Conservation (phyloP, 2,888 invertebrate genomes). For the Heliconius erato region DNA sequence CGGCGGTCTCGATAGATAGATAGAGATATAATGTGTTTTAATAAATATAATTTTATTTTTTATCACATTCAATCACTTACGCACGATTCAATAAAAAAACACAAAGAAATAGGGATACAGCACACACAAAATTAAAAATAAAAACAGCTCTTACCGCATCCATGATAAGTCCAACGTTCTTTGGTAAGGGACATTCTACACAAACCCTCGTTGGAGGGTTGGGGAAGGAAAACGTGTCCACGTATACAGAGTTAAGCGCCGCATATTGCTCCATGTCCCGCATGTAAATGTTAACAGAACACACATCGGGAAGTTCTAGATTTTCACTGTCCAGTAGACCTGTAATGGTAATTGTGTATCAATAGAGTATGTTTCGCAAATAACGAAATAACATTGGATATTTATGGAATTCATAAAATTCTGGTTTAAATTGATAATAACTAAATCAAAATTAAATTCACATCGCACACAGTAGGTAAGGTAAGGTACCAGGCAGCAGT, state of each 20-base stretch:
- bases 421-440: neutral
- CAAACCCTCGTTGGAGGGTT: constrained; percentile 96
- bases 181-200: constrained; percentile 91
- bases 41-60: too few relatives aligned
- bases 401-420: neutral
- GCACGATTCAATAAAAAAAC: too few relatives aligned
- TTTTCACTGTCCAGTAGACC: constrained; percentile 81
- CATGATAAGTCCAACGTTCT: constrained; percentile 90
- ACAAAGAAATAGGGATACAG: too few relatives aligned
- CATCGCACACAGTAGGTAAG: too few relatives aligned
- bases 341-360: constrained; percentile 62
- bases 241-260: constrained; percentile 91
- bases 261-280: constrained; percentile 93
- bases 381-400: neutral
- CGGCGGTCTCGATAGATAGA: too few relatives aligned
- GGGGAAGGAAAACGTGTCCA: constrained; percentile 89
- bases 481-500: too few relatives aligned
- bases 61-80: too few relatives aligned
- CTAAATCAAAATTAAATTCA: neutral
- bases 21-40: too few relatives aligned
- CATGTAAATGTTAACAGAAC: constrained; percentile 94
- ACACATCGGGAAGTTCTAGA: constrained; percentile 88
- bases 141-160: constrained; percentile 86
- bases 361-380: constrained; percentile 4
- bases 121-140: neutral